Evolutionary conservation across 2,888 invertebrate species (phyloP).

Genomic region (Marronus borbonicus): DNA sequence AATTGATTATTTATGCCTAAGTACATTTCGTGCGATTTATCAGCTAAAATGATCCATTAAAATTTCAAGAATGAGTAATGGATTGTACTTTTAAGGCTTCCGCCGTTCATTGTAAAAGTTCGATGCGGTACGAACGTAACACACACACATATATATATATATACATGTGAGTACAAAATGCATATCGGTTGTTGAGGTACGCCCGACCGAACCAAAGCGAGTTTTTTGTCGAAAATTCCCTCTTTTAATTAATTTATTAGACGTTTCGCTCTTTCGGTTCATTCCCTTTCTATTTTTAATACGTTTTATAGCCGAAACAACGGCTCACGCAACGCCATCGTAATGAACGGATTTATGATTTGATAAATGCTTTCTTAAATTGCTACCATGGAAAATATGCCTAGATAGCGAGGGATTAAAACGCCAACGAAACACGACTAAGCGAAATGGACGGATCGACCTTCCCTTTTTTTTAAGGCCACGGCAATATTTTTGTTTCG

Average conservation of each 20-base stretch:
- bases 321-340: conserved; percentile 8
- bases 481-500: background rate
- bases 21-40: conserved; percentile 8
- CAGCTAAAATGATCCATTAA: conserved; percentile 31
- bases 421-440: background rate
- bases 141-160: background rate
- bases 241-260: conserved; percentile 35
- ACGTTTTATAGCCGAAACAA: conserved; percentile 29
- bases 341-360: conserved; percentile 41
- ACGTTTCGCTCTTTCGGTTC: conserved; percentile 6
- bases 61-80: conserved; percentile 35
- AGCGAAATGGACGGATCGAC: background rate
- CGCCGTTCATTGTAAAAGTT: conserved; percentile 25
- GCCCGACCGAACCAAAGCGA: background rate
- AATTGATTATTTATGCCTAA: background rate
- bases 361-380: conserved; percentile 37
- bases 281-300: conserved; percentile 42
- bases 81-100: conserved; percentile 7
- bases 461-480: no score
- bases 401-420: conserved; percentile 1
- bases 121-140: background rate
- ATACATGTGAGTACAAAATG: background rate
- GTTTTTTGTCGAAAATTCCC: conserved; percentile 24
- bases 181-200: background rate
- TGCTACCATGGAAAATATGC: conserved; percentile 24